These are phyloP conservation scores for Thecophora atra DNA, from an alignment of 2,888 invertebrate species.

Conservation along the genomic window DNA sequence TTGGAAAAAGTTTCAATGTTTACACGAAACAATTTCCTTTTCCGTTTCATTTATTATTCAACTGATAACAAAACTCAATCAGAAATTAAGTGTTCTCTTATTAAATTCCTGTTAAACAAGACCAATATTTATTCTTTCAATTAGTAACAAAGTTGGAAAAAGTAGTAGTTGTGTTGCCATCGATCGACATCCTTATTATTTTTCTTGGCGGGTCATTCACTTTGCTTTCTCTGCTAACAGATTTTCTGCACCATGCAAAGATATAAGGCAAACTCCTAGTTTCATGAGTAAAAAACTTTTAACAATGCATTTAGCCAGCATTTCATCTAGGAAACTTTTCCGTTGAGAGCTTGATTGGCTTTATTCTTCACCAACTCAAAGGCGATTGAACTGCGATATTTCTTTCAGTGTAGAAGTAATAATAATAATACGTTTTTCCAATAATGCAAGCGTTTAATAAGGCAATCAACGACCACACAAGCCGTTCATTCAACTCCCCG, in stretches of 20 bases:
- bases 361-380: neutral
- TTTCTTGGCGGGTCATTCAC: neutral
- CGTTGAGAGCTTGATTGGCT: neutral
- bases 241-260: neutral
- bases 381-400: neutral
- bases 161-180: neutral
- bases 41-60: too few relatives aligned
- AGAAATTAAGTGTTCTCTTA: neutral
- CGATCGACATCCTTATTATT: neutral
- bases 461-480: conserved; percentile 1
- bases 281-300: conserved; percentile 7
- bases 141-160: neutral
- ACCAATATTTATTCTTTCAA: neutral
- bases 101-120: neutral
- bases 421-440: conserved; percentile 15
- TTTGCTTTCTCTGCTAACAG: neutral
- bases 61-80: too few relatives aligned
- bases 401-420: conserved; percentile 27
- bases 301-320: neutral
- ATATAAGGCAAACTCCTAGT: neutral
- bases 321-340: neutral
- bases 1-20: too few relatives aligned
- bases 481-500: conserved; percentile 4
- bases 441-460: conserved; percentile 8
- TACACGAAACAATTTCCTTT: too few relatives aligned